Evolutionary conservation across 2,888 invertebrate genomes (phyloP), one percentile per base, ranked within the genome.

Genomic region (Caenorhabditis angaria): DNA sequence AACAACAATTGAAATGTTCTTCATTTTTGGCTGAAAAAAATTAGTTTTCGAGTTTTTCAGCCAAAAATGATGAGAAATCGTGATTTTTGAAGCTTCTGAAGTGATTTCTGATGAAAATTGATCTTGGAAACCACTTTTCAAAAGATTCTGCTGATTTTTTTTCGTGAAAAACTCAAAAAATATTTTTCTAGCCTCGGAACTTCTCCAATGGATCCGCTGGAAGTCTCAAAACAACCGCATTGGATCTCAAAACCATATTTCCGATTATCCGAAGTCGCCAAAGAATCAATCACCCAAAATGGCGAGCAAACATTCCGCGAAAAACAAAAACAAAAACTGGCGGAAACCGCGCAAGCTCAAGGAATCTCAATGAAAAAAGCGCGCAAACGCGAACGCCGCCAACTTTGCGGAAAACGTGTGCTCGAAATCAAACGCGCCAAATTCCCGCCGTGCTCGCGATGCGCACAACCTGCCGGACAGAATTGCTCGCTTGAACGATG

Each of bases 221-320:
- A 81, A 69, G 80, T 85, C 14, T 77, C 78, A 22, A 65, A 65
- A 20, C 77, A 79, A 28, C 83, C 85, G 8, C 83, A 84, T 60
- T 86, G 82, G 82, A 69, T 85, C n/a, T 78, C 79, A 24, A 85
- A 86, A 65, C 86, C 86, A 3, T 86, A 86, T 66, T 76, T 85
- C 55, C 70, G 85, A 18, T 72, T 84, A 47, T 65, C 75, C n/a
- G 81, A 81, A 60, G 76, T 76, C n/a, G 72, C 75, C 12, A 76
- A 66, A 54, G 78, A 81, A 48, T 48, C 65, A 41, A 59, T 73
- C 10, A 65, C 70, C 2, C 65, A 25, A 8, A 73, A 73, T 28
- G 79, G 77, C 12, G 76, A 77, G 48, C 70, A 72, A 59, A 74
- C 77, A 18, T 75, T 75, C 54, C 65, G 75, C 32, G 75, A 73